A percentile compares a stretch with the other conserved stretches of the same genome.
phyloP scores from a whole-genome alignment of 2,113 vertebrate genomes.

The Crotalus helleri region DNA sequence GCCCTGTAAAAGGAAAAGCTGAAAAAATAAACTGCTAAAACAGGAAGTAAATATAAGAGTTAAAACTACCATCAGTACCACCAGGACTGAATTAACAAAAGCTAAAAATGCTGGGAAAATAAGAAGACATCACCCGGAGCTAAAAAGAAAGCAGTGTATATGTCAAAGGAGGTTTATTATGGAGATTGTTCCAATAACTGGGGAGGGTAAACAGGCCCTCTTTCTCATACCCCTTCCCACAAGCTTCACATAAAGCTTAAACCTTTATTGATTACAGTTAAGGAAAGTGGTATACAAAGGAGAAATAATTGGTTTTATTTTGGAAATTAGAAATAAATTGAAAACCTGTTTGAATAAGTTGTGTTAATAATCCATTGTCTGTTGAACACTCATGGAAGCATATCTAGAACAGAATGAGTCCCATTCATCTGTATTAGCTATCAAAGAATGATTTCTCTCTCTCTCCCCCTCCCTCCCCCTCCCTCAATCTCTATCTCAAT shows the following conservation, averaged over 20 bases:
- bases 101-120: neutral
- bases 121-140: neutral
- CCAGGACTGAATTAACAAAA: neutral
- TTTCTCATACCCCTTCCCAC: neutral
- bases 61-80: neutral
- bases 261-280: neutral
- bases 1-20: neutral
- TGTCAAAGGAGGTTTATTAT: neutral
- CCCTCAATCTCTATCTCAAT: neutral
- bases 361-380: neutral
- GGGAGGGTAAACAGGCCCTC: neutral
- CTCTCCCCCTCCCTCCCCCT: neutral
- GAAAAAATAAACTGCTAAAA: neutral
- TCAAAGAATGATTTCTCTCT: neutral
- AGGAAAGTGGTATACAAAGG: neutral
- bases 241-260: neutral
- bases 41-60: neutral
- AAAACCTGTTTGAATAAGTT: neutral
- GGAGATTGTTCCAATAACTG: neutral
- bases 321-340: neutral
- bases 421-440: neutral
- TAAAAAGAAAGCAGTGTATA: neutral
- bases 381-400: neutral
- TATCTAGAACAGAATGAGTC: neutral
- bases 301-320: neutral